These are phyloP conservation scores for Agrilus planipennis DNA, from an alignment of 1,140 invertebrate genomes.

Conservation along the genomic window DNA sequence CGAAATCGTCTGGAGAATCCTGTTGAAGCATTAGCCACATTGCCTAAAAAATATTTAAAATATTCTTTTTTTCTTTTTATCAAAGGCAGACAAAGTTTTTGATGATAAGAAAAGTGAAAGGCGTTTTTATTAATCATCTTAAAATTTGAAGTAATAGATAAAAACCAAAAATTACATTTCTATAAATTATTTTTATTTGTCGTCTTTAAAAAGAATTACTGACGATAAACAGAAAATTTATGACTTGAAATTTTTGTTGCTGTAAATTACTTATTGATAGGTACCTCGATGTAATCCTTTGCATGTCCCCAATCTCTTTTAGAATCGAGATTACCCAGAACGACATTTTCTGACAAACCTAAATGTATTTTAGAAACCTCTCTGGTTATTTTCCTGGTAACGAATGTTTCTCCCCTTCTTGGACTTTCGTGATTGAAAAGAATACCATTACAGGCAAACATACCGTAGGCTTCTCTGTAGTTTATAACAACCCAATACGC, in stretches of 20 bases:
- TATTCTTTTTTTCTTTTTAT: too few species aligned
- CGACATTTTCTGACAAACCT: constrained; percentile 74
- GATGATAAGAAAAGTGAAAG: too few species aligned
- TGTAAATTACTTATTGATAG: too few species aligned
- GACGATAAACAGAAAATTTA: too few species aligned
- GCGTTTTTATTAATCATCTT: too few species aligned
- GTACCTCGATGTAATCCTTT: constrained; percentile 95
- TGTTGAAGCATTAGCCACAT: constrained; percentile 99
- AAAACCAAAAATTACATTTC: too few species aligned
- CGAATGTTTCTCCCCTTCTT: constrained; percentile 94
- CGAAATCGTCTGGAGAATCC: constrained; percentile 86
- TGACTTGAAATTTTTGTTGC: too few species aligned
- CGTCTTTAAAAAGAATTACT: too few species aligned
- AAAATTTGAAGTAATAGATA: too few species aligned
- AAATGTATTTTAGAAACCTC: constrained; percentile 93
- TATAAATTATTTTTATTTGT: too few species aligned
- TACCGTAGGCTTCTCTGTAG: constrained; percentile 94
- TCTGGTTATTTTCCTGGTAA: constrained; percentile 95
- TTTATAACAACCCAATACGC: constrained; percentile 98
- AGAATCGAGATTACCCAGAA: constrained; percentile 95
- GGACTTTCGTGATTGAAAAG: constrained; percentile 99
- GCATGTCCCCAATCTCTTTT: constrained; percentile 99
- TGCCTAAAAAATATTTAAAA: constrained; percentile 61
- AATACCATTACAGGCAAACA: constrained; percentile 98
- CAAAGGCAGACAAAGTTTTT: too few species aligned